Evolutionary conservation across 2,113 vertebrate species (phyloP).

Genomic region (Argyrosomus japonicus): DNA sequence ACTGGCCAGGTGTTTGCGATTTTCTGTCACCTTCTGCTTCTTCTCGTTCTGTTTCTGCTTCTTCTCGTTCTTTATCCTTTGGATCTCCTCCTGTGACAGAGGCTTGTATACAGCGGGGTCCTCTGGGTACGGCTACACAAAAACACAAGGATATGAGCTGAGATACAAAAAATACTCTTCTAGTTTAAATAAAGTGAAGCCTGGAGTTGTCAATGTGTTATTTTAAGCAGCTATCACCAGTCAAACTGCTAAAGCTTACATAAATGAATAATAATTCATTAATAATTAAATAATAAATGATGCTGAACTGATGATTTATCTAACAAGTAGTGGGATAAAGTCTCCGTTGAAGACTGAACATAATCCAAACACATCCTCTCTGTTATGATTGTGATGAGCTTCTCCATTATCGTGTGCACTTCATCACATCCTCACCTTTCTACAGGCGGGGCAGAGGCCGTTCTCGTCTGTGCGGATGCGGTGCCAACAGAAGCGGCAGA

Average conservation of each 20-base stretch:
- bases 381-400: not conserved
- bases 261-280: no score
- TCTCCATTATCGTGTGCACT: not conserved
- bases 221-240: not conserved
- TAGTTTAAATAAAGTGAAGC: not conserved
- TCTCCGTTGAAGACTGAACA: no score
- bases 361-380: not conserved
- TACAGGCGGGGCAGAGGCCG: conserved; percentile 98
- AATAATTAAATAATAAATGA: not conserved
- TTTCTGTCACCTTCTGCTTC: conserved; percentile 99
- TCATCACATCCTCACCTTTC: conserved; percentile 88
- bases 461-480: conserved; percentile 99
- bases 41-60: conserved; percentile 99
- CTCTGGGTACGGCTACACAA: conserved; percentile 96
- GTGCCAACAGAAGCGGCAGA: conserved; percentile 99
- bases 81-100: conserved; percentile 98
- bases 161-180: not conserved
- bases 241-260: not conserved
- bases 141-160: conserved; percentile 17
- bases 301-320: not conserved
- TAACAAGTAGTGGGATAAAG: not conserved
- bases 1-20: conserved; percentile 98
- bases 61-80: conserved; percentile 99
- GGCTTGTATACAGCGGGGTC: conserved; percentile 99
- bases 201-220: not conserved